A percentile compares a stretch with the other conserved stretches of the same genome.
phyloP scores from a whole-genome alignment of 1,140 invertebrate species.

The Bombus superbus region DNA sequence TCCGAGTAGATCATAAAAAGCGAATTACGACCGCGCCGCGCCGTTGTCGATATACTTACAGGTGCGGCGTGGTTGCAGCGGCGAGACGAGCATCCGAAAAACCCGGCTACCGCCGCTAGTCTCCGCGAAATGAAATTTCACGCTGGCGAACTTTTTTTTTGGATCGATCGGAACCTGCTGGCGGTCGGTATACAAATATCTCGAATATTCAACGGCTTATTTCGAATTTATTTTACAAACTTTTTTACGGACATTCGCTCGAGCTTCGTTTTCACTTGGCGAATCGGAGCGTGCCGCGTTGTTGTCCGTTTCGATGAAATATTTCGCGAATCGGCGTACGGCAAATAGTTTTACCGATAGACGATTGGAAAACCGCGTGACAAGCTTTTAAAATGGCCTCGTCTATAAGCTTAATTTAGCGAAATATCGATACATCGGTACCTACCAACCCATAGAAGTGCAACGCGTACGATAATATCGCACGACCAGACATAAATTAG shows the following conservation, averaged over 20 bases:
- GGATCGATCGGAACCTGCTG: too few relatives aligned
- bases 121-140: slow-evolving; percentile 1
- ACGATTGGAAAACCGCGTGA: too few relatives aligned
- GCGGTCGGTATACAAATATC: too few relatives aligned
- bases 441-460: not conserved
- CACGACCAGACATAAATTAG: not conserved
- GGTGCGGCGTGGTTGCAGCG: not conserved
- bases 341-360: too few relatives aligned
- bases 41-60: not conserved
- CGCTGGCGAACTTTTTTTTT: not conserved
- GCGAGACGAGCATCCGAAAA: not conserved
- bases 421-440: not conserved
- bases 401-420: too few relatives aligned
- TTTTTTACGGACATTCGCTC: too few relatives aligned
- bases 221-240: too few relatives aligned
- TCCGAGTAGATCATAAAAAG: slow-evolving; percentile 52
- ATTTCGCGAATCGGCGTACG: too few relatives aligned
- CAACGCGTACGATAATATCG: not conserved
- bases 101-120: not conserved
- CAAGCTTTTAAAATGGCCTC: too few relatives aligned
- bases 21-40: slow-evolving; percentile 47
- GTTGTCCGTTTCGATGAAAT: too few relatives aligned
- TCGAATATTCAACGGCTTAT: not conserved
- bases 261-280: too few relatives aligned
- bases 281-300: too few relatives aligned